Base-by-base conservation (phyloP, 2,113 vertebrate genomes). In the Eclectus roratus region DNA sequence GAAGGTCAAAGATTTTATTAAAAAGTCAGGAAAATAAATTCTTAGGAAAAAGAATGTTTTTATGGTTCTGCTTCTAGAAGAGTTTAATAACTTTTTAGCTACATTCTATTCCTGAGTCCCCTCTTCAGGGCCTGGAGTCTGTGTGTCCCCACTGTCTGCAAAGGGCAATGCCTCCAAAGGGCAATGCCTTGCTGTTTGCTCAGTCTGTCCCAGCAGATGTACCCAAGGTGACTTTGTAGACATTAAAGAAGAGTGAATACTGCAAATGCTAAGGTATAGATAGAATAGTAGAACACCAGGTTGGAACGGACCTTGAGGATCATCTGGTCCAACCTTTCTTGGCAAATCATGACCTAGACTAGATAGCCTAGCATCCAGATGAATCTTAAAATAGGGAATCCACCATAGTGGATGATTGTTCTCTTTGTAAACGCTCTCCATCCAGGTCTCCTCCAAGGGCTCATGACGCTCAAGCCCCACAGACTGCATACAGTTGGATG, bases 1-100 rank as follows among this genome's bases (percentile, higher is more conserved):
- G 78, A 96, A 95, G 74, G 89, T 95, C 84, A 97, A 77, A 80
- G 76, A 66, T 79, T 79, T 92, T 92, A 94, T 89, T 96, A 89
- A 95, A 92, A 95, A 77, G 70, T 87, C 56, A 89, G 27, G 77
- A 84, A 87, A 97, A 96, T 71, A 81, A 93, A 74, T 91, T 94
- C n/a, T 76, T 74, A 35, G 47, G 43, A 39, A 50, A 88, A 95
- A 80, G 6, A 80, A 80, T 55, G 16, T 11, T 43, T 78, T 88
- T 50, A 9, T 39, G 13, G 58, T 94, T 58, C 61, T 50, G 20
- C 73, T 87, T 87, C 39, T 68, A 0, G 18, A 55, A 56, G 84
- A 92, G 33, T 89, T 93, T 74, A 86, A 52, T 93, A 91, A 79
- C 52, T 91, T 92, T 65, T 80, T 33, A 52, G 33, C 3, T 33